Conservation (phyloP, 2,113 vertebrate genomes). For the Elaphurus davidianus region DNA sequence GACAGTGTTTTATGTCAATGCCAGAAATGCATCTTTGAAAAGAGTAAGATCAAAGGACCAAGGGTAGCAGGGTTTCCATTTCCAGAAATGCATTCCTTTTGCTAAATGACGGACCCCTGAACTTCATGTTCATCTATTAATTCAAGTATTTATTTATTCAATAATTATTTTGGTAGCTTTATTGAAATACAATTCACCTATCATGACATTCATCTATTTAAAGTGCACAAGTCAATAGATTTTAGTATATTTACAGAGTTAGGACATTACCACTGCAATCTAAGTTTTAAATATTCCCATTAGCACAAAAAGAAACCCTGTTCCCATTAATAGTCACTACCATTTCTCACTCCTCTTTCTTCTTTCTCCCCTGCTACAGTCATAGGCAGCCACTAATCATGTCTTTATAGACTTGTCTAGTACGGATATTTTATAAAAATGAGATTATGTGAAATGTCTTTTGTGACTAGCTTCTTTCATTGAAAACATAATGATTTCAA, state of each 20-base stretch:
- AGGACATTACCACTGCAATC: background rate
- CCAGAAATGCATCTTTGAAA: background rate
- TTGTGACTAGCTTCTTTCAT: background rate
- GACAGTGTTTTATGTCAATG: background rate
- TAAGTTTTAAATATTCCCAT: background rate
- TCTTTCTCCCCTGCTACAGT: background rate
- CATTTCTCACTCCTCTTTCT: background rate
- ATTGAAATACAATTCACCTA: background rate
- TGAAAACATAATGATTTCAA: background rate
- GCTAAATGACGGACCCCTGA: background rate
- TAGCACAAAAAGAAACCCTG: background rate
- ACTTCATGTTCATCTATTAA: background rate
- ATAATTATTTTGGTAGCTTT: background rate
- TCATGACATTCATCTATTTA: background rate
- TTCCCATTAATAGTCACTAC: background rate
- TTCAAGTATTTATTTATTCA: background rate
- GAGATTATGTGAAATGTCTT: background rate
- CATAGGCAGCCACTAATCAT: background rate
- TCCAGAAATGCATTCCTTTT: background rate
- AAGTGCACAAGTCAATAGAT: background rate
- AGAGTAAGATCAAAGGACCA: background rate
- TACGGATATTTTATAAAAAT: background rate
- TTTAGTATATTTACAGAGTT: background rate
- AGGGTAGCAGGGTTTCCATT: background rate
- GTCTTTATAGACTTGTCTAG: background rate